Conservation (phyloP, 2,113 vertebrate genomes). For the Ploceus nigricollis region DNA sequence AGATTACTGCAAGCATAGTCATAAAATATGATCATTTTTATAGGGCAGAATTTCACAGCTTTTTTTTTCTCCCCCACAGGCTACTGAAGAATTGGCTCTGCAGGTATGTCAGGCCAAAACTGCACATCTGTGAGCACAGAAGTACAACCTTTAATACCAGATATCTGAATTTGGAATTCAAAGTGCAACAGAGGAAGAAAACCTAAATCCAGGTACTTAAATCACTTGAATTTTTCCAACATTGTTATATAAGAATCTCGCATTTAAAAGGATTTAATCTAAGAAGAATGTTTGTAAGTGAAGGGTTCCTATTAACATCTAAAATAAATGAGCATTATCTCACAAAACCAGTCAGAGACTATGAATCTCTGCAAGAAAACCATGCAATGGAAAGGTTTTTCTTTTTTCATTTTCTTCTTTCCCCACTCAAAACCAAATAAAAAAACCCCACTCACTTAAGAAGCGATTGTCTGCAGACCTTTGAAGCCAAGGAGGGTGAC, state of each 20-base stretch:
- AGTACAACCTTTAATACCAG: not conserved
- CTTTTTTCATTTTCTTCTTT: conserved; percentile 36
- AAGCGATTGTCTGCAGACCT: conserved; percentile 71
- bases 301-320: conserved; percentile 31
- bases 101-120: not conserved
- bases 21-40: not conserved
- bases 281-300: not conserved
- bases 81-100: not conserved
- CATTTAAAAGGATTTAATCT: not conserved
- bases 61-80: not conserved
- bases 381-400: not conserved
- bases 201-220: not conserved
- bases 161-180: not conserved
- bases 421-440: conserved; percentile 45
- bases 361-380: conserved; percentile 7
- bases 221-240: not conserved
- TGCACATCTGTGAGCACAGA: not conserved
- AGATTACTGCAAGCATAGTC: not conserved
- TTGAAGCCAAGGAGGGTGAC: conserved; percentile 72
- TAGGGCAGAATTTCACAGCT: not conserved
- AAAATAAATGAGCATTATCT: conserved; percentile 10
- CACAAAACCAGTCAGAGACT: conserved; percentile 18
- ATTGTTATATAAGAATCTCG: not conserved
- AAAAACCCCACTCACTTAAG: conserved; percentile 65
- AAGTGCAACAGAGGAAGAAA: not conserved